These are phyloP conservation scores for Hetaerina titia DNA, from an alignment of 2,888 invertebrate species.

Conservation along the genomic window DNA sequence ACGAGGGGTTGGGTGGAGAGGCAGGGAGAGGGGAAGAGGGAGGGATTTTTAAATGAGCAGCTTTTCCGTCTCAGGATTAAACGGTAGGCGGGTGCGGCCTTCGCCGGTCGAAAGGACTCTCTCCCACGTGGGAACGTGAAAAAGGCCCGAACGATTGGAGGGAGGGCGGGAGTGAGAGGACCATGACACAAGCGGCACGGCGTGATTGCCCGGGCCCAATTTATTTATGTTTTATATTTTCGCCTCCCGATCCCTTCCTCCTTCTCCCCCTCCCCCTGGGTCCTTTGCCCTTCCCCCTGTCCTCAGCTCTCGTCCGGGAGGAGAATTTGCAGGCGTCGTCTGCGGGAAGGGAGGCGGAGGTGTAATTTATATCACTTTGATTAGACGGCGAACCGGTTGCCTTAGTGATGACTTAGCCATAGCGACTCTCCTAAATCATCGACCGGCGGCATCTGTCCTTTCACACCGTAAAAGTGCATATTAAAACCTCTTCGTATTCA, in stretches of 20 bases:
- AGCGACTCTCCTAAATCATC: too few species aligned
- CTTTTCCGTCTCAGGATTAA: conserved; percentile 8
- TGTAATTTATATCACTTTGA: too few species aligned
- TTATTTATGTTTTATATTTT: neutral
- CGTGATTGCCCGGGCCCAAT: conserved; percentile 2
- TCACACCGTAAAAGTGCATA: too few species aligned
- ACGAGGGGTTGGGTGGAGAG: too few species aligned
- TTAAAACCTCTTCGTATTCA: too few species aligned
- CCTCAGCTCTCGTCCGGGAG: too few species aligned
- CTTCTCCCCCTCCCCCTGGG: neutral
- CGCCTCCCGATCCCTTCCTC: neutral
- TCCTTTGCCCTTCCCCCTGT: neutral
- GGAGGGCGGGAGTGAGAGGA: neutral
- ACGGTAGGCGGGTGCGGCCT: neutral
- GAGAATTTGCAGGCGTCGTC: too few species aligned
- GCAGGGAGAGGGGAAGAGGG: neutral
- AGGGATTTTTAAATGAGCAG: neutral
- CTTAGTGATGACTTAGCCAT: too few species aligned
- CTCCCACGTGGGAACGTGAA: neutral
- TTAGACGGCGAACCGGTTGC: too few species aligned
- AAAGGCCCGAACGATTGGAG: too few species aligned
- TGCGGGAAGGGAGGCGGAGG: too few species aligned
- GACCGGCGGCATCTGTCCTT: too few species aligned
- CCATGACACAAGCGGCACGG: neutral
- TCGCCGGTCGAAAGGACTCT: neutral